A percentile compares a stretch with the other conserved stretches of the same genome.
phyloP scores from a whole-genome alignment of 1,140 invertebrate genomes.

The Cepaea nemoralis region DNA sequence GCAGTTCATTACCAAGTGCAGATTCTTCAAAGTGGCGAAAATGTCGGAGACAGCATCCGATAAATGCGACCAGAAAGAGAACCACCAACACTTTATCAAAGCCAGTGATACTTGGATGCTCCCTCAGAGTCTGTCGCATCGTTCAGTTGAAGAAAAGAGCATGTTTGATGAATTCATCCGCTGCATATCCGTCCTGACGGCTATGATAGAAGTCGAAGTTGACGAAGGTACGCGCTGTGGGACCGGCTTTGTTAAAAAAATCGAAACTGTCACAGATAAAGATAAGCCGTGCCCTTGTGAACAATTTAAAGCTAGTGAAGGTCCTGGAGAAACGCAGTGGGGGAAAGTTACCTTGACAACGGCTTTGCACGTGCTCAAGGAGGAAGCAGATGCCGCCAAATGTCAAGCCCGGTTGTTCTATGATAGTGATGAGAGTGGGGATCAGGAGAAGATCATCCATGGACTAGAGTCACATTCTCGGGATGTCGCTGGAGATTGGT shows the following conservation, averaged over 20 bases:
- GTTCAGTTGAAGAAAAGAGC: neutral
- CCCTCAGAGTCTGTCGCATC: no score
- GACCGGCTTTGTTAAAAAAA: conserved; percentile 1
- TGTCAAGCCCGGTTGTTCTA: neutral
- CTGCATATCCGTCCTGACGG: neutral
- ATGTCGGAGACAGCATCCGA: neutral
- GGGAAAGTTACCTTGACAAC: neutral
- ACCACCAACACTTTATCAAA: neutral
- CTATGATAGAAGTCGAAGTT: neutral
- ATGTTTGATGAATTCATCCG: neutral
- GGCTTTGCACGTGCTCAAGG: neutral
- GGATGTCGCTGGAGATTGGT: conserved; percentile 7
- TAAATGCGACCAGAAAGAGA: neutral
- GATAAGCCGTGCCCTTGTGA: neutral
- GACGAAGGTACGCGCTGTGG: neutral
- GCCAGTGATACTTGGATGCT: no score
- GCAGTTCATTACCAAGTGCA: neutral
- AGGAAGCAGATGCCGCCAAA: neutral
- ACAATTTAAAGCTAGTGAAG: neutral
- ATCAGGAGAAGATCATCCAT: no score
- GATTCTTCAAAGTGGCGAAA: neutral
- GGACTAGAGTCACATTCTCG: neutral
- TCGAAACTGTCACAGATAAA: neutral
- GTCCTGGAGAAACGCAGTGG: neutral
- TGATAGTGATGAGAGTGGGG: neutral